These are phyloP conservation scores for Priocnemis perturbator DNA, from an alignment of 2,888 invertebrate genomes.

Conservation along the genomic window DNA sequence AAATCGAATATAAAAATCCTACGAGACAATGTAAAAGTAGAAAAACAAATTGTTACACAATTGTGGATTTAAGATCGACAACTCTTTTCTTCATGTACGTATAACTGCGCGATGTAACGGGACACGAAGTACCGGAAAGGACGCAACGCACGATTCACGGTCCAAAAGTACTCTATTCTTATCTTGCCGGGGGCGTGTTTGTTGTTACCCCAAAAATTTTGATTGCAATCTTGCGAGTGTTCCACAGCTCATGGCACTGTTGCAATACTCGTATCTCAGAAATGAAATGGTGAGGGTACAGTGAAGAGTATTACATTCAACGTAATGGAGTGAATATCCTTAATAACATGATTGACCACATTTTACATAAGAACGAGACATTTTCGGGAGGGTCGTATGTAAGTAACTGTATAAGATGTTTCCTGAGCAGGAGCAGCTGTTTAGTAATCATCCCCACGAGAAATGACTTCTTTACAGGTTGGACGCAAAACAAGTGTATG, in stretches of 20 bases:
- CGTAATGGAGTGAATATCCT: not conserved
- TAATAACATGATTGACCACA: constrained; percentile 3
- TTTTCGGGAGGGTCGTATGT: constrained; percentile 18
- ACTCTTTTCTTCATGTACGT: constrained; percentile 13
- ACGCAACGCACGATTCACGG: too few relatives aligned
- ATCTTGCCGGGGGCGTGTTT: too few relatives aligned
- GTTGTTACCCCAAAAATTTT: not conserved
- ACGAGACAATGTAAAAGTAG: constrained; percentile 32
- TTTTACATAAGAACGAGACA: constrained; percentile 27
- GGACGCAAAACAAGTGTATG: constrained; percentile 98
- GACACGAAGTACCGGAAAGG: too few relatives aligned
- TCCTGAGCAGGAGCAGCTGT: constrained; percentile 29
- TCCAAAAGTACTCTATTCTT: too few relatives aligned
- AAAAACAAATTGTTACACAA: constrained; percentile 24
- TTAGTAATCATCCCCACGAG: constrained; percentile 97
- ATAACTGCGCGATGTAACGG: not conserved
- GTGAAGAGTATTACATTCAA: not conserved
- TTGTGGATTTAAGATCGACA: not conserved
- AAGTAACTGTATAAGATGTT: constrained; percentile 21
- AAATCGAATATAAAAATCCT: constrained; percentile 20
- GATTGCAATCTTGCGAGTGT: not conserved
- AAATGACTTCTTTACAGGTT: constrained; percentile 98
- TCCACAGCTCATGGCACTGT: not conserved
- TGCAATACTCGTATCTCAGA: not conserved
- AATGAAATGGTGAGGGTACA: not conserved